Evolutionary conservation across 1,140 invertebrate genomes (phyloP).

Genomic region (Meloidogyne floridensis): DNA sequence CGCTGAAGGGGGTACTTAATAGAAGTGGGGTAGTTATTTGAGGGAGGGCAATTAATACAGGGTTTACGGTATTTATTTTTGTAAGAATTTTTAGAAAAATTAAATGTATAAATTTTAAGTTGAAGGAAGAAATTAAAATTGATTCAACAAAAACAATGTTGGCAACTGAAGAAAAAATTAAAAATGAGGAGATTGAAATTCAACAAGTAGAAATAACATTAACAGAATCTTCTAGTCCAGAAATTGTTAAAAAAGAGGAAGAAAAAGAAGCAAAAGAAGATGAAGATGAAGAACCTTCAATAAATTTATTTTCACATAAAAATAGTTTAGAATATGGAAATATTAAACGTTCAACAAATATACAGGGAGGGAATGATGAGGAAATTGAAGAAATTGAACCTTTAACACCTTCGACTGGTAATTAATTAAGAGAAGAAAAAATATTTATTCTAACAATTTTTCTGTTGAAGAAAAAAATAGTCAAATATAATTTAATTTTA

Average conservation of each 20-base stretch:
- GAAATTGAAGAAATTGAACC: slow-evolving; percentile 4
- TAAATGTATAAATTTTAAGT: too few species aligned
- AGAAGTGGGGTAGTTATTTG: too few species aligned
- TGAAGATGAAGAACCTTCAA: slow-evolving; percentile 18
- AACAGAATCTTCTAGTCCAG: background rate
- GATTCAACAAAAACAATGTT: background rate
- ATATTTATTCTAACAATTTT: too few species aligned
- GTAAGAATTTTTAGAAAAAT: too few species aligned
- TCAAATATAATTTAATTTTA: too few species aligned
- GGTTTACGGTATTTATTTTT: too few species aligned
- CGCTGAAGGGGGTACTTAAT: too few species aligned
- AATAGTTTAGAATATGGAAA: slow-evolving; percentile 15
- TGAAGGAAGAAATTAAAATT: too few species aligned
- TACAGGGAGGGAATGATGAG: background rate
- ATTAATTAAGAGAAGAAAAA: background rate
- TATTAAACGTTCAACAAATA: background rate
- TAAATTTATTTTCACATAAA: slow-evolving; percentile 16
- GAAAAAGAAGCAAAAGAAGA: background rate
- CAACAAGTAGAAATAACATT: slow-evolving; percentile 7
- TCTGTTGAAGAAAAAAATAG: too few species aligned
- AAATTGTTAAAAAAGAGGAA: background rate
- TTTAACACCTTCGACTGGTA: slow-evolving; percentile 5
- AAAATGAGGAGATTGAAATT: background rate
- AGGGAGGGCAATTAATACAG: too few species aligned
- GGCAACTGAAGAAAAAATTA: background rate